phyloP scores from a whole-genome alignment of 2,888 invertebrate species.

The Tuberolachnus salignus region DNA sequence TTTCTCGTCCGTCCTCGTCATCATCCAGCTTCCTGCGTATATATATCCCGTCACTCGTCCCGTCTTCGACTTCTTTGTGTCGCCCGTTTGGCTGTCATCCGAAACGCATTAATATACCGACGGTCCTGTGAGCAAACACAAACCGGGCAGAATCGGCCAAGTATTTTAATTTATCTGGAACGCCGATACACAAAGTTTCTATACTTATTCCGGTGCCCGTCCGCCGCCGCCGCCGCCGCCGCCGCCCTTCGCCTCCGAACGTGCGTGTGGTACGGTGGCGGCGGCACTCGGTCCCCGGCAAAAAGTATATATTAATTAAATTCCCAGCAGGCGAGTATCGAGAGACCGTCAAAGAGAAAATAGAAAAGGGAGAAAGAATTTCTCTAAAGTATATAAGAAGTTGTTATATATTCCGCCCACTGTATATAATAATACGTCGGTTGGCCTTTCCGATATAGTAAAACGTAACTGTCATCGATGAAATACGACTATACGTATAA shows the following conservation, averaged over 20 bases:
- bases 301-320: constrained; percentile 51
- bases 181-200: constrained; percentile 53
- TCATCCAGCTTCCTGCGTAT: too few relatives aligned
- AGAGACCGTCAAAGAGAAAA: constrained; percentile 39
- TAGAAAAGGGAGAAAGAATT: constrained; percentile 16
- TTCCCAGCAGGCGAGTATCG: constrained; percentile 29
- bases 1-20: constrained; percentile 2
- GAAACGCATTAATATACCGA: constrained; percentile 57
- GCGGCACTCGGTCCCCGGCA: background rate
- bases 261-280: constrained; percentile 23
- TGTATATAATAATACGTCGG: background rate
- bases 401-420: background rate
- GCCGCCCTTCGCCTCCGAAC: background rate
- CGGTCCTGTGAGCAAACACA: constrained; percentile 57
- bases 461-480: background rate
- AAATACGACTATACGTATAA: background rate
- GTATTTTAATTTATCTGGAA: constrained; percentile 57
- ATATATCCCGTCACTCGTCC: background rate
- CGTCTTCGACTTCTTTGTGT: constrained; percentile 56
- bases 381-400: background rate
- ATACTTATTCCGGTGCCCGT: constrained; percentile 33
- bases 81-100: constrained; percentile 52
- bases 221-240: background rate
- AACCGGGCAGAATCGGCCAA: constrained; percentile 55
- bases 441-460: background rate